Evolutionary conservation across 2,113 vertebrate genomes (phyloP), one percentile per base, ranked within the genome.

Genomic region (Isurus oxyrinchus): DNA sequence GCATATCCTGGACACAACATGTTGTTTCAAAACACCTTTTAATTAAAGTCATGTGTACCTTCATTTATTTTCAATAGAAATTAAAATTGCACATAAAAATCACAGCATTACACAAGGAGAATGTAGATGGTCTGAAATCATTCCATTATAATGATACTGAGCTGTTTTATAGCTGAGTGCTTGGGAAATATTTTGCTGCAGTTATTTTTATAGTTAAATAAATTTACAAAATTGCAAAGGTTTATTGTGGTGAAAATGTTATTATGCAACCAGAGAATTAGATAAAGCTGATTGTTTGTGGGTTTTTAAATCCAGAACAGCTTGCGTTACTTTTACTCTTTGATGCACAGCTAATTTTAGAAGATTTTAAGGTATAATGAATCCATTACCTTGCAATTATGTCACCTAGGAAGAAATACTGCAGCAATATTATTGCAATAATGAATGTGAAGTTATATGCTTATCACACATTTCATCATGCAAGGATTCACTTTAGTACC

Each of bases 301-400:
- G 49, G 49, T 53, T 35, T 95, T 95, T 76, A 55, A 94, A 95
- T 49, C 63, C n/a, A 69, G 23, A 95, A 69, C 94, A 95, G 94
- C 63, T 72, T 95, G 94, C 16, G 3, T 72, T 95, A 76, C 44
- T 69, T 95, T 95, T 72, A 95, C 27, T 76, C 67, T 76, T 72
- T 95, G 66, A 95, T 95, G 67, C 67, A 55, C 67, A 95, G 94
- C 44, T 95, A 95, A 72, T 69, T 72, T 44, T 55, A 31, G 16
- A 44, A 72, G 44, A 95, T 49, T 76, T 95, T 95, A 72, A 55
- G 67, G 66, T 72, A 13, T 95, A 95, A 53, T 69, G 63, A 69
- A 69, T 72, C 94, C 67, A 95, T 95, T 95, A 95, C 49, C 94
- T 72, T 95, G 94, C 66, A 95, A 95, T 95, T 95, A 95, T 95